A percentile compares a stretch with the other conserved stretches of the same genome.
Conservation (phyloP, 2,888 invertebrate species). For the Meganola albula region DNA sequence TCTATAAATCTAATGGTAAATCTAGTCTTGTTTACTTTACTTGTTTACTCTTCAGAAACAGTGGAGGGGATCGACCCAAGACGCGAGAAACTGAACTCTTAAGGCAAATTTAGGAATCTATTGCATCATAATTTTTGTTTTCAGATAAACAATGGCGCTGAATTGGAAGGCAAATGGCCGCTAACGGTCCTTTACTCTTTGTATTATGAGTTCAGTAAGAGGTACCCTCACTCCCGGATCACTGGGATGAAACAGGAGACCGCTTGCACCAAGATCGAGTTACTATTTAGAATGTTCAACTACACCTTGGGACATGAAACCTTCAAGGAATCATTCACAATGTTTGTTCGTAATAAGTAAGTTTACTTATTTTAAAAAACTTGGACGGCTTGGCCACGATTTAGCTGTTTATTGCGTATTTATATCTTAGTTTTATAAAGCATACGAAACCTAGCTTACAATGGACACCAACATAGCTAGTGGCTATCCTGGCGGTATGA, state of each 20-base stretch:
- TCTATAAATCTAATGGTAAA: no score
- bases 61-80: no score
- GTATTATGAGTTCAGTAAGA: conserved; percentile 88
- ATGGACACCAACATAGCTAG: no score
- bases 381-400: no score
- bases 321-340: conserved; percentile 84
- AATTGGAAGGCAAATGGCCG: conserved; percentile 88
- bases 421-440: no score
- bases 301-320: conserved; percentile 87
- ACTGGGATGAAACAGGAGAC: conserved; percentile 87
- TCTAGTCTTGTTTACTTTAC: no score
- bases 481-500: no score
- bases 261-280: conserved; percentile 84
- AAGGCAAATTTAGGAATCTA: not conserved
- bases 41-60: no score
- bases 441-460: no score
- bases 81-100: no score
- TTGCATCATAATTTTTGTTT: not conserved
- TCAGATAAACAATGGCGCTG: conserved; percentile 82
- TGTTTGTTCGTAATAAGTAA: conserved; percentile 81
- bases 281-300: conserved; percentile 93
- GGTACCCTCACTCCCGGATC: conserved; percentile 86
- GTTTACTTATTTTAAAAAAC: no score
- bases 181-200: conserved; percentile 87
- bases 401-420: no score